Percentiles rank a stretch among this genome's conserved stretches.
phyloP scores from a whole-genome alignment of 1,140 invertebrate genomes.

The Oncopodura yosiiana region DNA sequence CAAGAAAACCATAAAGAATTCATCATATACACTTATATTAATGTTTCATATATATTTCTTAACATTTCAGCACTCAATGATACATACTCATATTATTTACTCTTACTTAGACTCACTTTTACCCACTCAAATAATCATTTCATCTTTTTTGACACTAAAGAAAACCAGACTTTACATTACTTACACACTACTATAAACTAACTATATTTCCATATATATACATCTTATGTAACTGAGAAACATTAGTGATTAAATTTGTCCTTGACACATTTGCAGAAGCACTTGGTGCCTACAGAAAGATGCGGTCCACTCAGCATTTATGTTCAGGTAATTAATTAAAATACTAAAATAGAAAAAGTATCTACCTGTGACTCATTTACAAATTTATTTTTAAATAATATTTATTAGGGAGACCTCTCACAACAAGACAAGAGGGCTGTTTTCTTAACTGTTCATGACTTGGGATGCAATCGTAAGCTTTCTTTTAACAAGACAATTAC shows the following conservation, averaged over 20 bases:
- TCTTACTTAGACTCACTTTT: no score
- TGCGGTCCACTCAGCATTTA: constrained; percentile 56
- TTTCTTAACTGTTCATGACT: constrained; percentile 78
- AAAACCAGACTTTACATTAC: no score
- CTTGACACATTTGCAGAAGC: constrained; percentile 59
- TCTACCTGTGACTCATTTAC: not conserved
- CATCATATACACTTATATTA: no score
- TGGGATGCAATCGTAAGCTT: constrained; percentile 79
- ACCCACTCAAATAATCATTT: not conserved
- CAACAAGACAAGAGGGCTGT: constrained; percentile 67
- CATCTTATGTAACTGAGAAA: no score
- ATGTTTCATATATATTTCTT: no score
- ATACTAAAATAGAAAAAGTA: not conserved
- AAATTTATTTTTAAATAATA: constrained; percentile 26
- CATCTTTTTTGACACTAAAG: not conserved
- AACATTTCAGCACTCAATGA: no score
- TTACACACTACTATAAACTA: no score
- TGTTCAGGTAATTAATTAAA: constrained; percentile 49
- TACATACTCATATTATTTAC: no score
- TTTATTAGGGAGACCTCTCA: constrained; percentile 60
- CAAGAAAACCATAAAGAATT: no score
- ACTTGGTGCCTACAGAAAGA: constrained; percentile 57
- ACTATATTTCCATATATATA: no score
- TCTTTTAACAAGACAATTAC: not conserved
- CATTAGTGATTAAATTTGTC: no score